Evolutionary conservation across 2,888 invertebrate genomes (phyloP).

Genomic region (Ceraclea dissimilis): DNA sequence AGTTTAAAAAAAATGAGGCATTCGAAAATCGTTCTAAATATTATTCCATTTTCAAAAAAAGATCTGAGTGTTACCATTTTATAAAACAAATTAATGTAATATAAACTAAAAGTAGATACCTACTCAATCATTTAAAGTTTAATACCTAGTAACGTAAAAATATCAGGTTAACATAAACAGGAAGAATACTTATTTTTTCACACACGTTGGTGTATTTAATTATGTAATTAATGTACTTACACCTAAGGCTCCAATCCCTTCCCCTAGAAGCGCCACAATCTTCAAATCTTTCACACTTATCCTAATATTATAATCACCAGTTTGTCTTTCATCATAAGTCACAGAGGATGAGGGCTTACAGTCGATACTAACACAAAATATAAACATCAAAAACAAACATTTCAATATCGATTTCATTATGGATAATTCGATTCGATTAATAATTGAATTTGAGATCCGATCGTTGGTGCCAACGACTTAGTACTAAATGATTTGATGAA

Average conservation of each 20-base stretch:
- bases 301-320: constrained; percentile 71
- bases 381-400: neutral
- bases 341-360: neutral
- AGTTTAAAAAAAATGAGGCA: no score
- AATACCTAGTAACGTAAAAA: no score
- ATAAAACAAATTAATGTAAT: no score
- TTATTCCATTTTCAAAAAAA: no score
- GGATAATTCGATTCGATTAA: neutral
- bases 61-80: no score
- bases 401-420: neutral
- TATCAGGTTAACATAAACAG: no score
- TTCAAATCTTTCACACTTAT: constrained; percentile 71
- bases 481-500: neutral
- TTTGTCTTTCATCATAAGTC: constrained; percentile 65
- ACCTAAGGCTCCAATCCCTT: constrained; percentile 51
- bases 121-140: no score
- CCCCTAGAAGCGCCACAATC: constrained; percentile 60
- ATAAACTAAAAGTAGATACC: no score
- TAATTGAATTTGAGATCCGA: neutral
- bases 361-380: neutral
- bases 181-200: no score
- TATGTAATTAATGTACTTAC: neutral
- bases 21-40: no score
- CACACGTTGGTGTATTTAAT: no score
- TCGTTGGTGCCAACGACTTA: neutral